These are phyloP conservation scores for Hybos culiciformis DNA, from an alignment of 2,888 invertebrate species.

Conservation along the genomic window DNA sequence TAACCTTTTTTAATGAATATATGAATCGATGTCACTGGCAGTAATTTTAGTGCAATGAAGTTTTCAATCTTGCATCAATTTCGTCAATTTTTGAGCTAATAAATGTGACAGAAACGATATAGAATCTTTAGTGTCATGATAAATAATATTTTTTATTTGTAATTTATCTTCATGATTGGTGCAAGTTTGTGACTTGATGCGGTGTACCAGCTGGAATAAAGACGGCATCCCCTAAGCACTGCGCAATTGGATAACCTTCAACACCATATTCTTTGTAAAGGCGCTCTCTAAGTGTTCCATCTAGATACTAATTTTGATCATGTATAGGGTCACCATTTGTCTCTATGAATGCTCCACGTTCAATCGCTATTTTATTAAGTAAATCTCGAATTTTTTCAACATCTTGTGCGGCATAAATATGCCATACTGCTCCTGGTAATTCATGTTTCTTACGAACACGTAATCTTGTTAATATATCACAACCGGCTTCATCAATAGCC, in stretches of 20 bases:
- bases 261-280: slow-evolving; percentile 87
- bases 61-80: no score
- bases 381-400: slow-evolving; percentile 92
- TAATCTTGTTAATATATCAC: slow-evolving; percentile 72
- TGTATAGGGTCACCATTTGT: slow-evolving; percentile 93
- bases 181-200: slow-evolving; percentile 92
- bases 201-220: slow-evolving; percentile 99
- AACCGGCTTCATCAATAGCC: slow-evolving; percentile 86
- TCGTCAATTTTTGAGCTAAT: slow-evolving; percentile 6
- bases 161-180: slow-evolving; percentile 97
- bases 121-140: slow-evolving; percentile 76
- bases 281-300: slow-evolving; percentile 70
- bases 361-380: slow-evolving; percentile 74
- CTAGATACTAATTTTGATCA: slow-evolving; percentile 92
- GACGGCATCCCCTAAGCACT: slow-evolving; percentile 92
- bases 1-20: no score
- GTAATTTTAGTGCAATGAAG: no score
- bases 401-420: slow-evolving; percentile 87
- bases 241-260: slow-evolving; percentile 88
- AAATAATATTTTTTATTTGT: slow-evolving; percentile 96
- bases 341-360: slow-evolving; percentile 69
- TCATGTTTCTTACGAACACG: slow-evolving; percentile 65
- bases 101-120: neutral
- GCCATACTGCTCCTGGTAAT: slow-evolving; percentile 93
- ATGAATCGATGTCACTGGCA: no score